A percentile compares a stretch with the other conserved stretches of the same genome.
phyloP scores from a whole-genome alignment of 2,797 vertebrate species.

The Peromyscus eremicus region DNA sequence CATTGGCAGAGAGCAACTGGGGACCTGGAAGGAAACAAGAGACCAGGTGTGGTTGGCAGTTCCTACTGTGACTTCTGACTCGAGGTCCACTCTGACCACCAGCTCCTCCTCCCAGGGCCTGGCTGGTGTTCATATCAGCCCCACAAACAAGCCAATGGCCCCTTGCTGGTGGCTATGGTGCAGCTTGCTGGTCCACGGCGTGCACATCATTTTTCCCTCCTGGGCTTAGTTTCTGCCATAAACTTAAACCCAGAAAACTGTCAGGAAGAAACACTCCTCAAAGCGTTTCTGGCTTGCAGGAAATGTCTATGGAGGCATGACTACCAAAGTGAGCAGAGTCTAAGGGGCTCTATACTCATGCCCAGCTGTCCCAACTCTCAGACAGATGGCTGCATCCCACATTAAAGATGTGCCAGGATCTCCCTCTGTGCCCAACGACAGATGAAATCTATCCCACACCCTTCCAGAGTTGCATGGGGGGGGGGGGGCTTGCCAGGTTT shows the following conservation, averaged over 20 bases:
- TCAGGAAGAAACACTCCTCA: conserved; percentile 38
- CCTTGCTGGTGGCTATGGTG: background rate
- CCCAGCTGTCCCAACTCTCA: conserved; percentile 7
- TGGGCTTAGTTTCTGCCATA: conserved; percentile 40
- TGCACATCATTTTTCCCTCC: background rate
- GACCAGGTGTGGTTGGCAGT: background rate
- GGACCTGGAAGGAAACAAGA: background rate
- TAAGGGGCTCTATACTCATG: background rate
- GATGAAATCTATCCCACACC: background rate
- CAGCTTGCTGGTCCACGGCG: background rate
- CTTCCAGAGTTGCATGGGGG: background rate
- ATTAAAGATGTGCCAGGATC: background rate
- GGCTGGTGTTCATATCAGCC: background rate
- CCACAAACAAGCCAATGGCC: background rate
- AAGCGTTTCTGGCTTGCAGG: conserved; percentile 9
- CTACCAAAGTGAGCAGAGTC: background rate
- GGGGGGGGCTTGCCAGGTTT: background rate
- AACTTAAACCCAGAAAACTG: conserved; percentile 53
- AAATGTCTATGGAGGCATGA: background rate
- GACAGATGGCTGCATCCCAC: conserved; percentile 43
- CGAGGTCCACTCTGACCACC: background rate
- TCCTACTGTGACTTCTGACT: background rate
- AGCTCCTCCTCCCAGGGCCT: background rate
- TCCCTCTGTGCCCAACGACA: background rate
- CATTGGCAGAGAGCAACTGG: background rate